phyloP scores from a whole-genome alignment of 2,113 vertebrate species.

The Perccottus glenii region DNA sequence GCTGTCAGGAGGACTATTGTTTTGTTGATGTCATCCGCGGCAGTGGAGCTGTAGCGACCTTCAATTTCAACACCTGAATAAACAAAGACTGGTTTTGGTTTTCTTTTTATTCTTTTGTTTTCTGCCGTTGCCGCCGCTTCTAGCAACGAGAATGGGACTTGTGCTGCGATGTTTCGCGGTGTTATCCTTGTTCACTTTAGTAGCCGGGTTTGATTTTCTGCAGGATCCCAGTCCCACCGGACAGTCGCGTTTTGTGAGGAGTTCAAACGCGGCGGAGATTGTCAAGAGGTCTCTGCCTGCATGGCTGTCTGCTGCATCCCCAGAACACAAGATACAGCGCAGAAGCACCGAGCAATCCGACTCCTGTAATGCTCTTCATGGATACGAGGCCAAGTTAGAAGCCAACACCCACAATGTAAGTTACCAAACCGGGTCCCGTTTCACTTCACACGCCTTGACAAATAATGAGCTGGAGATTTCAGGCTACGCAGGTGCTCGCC shows the following conservation, averaged over 20 bases:
- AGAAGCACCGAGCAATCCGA: slow-evolving; percentile 64
- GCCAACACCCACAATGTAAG: slow-evolving; percentile 90
- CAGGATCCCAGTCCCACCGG: slow-evolving; percentile 6
- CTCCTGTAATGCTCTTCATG: slow-evolving; percentile 73
- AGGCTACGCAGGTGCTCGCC: slow-evolving; percentile 61
- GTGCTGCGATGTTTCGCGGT: slow-evolving; percentile 48
- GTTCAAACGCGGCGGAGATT: slow-evolving; percentile 34
- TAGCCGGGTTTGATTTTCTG: slow-evolving; percentile 63
- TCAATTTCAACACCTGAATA: slow-evolving; percentile 51
- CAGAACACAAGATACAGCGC: slow-evolving; percentile 38
- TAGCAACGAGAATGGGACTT: slow-evolving; percentile 62
- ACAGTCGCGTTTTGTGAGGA: slow-evolving; percentile 48
- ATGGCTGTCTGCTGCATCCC: slow-evolving; percentile 51
- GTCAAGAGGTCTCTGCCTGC: slow-evolving; percentile 53
- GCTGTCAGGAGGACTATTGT: slow-evolving; percentile 68
- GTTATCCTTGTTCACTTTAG: slow-evolving; percentile 48
- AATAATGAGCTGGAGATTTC: slow-evolving; percentile 12
- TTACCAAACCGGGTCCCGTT: slow-evolving; percentile 52
- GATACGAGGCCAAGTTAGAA: slow-evolving; percentile 74
- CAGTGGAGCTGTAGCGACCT: slow-evolving; percentile 59
- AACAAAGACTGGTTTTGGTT: slow-evolving; percentile 48
- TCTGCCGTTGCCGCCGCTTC: background rate
- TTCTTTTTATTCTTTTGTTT: background rate
- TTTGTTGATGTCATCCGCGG: slow-evolving; percentile 73
- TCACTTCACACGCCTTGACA: slow-evolving; percentile 32